These are phyloP conservation scores for Burhinus bistriatus DNA, from an alignment of 2,113 vertebrate genomes.

Conservation along the genomic window DNA sequence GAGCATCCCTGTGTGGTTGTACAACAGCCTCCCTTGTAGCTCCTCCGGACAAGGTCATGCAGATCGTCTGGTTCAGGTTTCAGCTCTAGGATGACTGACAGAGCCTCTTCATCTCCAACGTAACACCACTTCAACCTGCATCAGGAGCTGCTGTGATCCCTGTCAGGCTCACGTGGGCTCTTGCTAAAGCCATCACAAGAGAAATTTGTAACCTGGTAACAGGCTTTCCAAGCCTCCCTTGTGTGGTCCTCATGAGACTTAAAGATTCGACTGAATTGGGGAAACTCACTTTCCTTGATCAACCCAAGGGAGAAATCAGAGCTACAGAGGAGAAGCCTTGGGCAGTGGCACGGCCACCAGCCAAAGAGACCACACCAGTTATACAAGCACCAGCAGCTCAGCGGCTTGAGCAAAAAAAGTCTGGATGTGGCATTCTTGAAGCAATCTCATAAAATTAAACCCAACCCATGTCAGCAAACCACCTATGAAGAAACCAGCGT, in stretches of 20 bases:
- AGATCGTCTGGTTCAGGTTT: neutral
- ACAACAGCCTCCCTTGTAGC: neutral
- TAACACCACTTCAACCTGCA: neutral
- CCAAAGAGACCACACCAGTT: neutral
- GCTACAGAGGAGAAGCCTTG: fast-evolving
- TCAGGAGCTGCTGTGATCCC: neutral
- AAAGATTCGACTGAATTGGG: neutral
- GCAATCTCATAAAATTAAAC: neutral
- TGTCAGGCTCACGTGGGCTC: neutral
- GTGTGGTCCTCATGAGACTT: neutral
- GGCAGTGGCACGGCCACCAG: neutral
- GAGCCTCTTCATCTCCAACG: neutral
- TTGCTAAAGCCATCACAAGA: neutral
- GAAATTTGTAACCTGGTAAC: neutral
- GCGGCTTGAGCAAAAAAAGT: neutral
- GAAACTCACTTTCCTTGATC: neutral
- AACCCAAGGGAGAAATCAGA: neutral
- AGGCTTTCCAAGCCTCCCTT: neutral
- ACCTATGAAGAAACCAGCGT: neutral
- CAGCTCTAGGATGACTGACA: neutral
- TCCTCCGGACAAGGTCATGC: neutral
- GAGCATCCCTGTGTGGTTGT: neutral
- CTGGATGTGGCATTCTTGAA: neutral
- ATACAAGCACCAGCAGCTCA: neutral
- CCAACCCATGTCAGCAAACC: neutral